Base-by-base conservation (phyloP, 1,140 invertebrate genomes). In the Cotesia chilonis region DNA sequence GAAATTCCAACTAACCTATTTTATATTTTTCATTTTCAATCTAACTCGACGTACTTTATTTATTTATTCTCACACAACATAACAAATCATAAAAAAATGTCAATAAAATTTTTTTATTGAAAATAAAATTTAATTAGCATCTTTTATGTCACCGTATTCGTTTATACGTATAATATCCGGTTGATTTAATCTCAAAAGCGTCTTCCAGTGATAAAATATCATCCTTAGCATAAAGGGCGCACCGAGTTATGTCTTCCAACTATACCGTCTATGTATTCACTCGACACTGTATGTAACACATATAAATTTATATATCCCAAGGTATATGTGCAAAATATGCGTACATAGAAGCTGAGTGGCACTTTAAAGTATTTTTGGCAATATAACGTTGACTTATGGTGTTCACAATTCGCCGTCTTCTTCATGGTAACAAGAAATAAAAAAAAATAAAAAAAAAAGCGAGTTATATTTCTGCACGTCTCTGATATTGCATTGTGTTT, bases 281-380 rank as follows among this genome's bases (percentile, higher is more conserved):
- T 12, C 4, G 64, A 55, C 38, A 67, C 57, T 47, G 14, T 28
- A 61, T 47, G 60, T 66, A 73, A 75, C 17, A 74, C 68, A 52
- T 55, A 67, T 54, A 20, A 12, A 67, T 55, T n/a, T 36, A 38
- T 65, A 55, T 38, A 54, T 59, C 17, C 59, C 7, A 64, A 47
- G 52, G 61, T 65, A 71, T 66, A 28, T 59, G 52, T 71, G 70
- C 47, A 37, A 65, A 20, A 52, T 38, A 51, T 36, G 12, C 60
- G 41, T 74, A 65, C 60, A 74, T 20, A 74, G 71, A 70, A 72
- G 72, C 75, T 80, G 82, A 83, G 82, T 82, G 82, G 78, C 81
- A 83, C 81, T 86, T 85, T 86, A 86, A 85, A 85, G 80, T 85
- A 86, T 87, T 87, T 86, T 85, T 78, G 83, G 82, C 80, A 83